Base-by-base conservation (phyloP, 2,797 vertebrate genomes). In the Nasua narica region DNA sequence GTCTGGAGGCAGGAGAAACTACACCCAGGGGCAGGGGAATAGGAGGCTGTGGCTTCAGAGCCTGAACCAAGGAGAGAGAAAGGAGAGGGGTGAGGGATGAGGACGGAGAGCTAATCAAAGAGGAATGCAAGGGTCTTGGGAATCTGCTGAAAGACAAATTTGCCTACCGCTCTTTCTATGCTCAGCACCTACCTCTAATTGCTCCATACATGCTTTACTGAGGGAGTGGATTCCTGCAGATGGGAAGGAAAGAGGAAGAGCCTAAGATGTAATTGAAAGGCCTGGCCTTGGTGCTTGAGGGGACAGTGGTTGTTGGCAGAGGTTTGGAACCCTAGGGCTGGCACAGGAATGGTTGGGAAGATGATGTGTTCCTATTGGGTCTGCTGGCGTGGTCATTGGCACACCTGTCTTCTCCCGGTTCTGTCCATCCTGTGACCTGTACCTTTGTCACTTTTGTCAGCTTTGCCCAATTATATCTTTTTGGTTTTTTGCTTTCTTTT, bases 341-440 rank as follows among this genome's bases (percentile, higher is more conserved):
- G 25, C 40, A 60, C 4, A 25, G 87, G 32, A 32, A 37, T 0
- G 0, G 65, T 50, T 50, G 52, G 69, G 18, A 46, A 35, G n/a
- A 12, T 9, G 32, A 21, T 2, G 23, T n/a, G 27, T 37, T 40
- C 40, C 8, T 14, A 56, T 1, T 10, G 46, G 11, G 11, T 65
- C 9, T 3, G n/a, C 8, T 2, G 23, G 27, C 23, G 13, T 10
- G 65, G 37, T 40, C 70, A 1, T 19, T 0, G 4, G 21, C 27
- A 43, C 18, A 35, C 27, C 37, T 35, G 11, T 14, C 77, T 58
- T 72, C 18, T 93, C 76, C 37, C 6, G 10, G 2, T 10, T 78
- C 43, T 76, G 35, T 48, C 23, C 70, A 74, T 70, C 35, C 23
- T 27, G 23, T 46, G 37, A 15, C 19, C 29, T 40, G 0, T 5